Evolutionary conservation across 1,140 invertebrate species (phyloP), one percentile per base, ranked within the genome.

Genomic region (Zaprionus vittiger): DNA sequence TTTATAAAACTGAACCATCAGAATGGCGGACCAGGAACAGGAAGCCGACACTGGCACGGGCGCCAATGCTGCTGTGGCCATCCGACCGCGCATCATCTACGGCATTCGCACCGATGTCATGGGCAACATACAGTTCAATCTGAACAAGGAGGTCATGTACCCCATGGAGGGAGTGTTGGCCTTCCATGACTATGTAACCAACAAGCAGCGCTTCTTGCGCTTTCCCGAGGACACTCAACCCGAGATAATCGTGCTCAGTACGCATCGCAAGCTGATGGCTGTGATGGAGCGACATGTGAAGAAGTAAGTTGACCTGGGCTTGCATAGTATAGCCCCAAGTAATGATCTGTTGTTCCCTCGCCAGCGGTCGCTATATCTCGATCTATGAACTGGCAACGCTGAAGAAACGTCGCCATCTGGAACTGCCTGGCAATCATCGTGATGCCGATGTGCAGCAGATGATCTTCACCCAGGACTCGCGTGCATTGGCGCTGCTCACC

Each of bases 401-500:
- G 14, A 95, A 95, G 75, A 93, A 94, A 69, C 94, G 93, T 44
- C 95, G 94, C 38, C 89, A 93, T 20, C 87, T 96, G 5, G 93
- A 93, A 2, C 83, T 95, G 52, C 95, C 95, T 0, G 92, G 86
- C 31, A 94, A 94, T 20, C 78, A 91, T 52, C 77, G 79, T 31
- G 75, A 72, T 87, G 93, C 4, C 79, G 94, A 94, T 67, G 96
- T 96, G 80, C 94, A 94, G 17, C 95, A 95, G 56, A 91, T 97
- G 5, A 94, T 94, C 1, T 98, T 97, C 80, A 96, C 96, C 12
- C 94, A 94, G 44, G 97, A 97, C 81, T 96, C 94, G 12, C 95
- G 95, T 86, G 95, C 95, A 73, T 80, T 98, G 22, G 94, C 95
- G 5, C 94, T 95, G 1, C 94, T 97, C 12, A 95, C 95, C 0